These are phyloP conservation scores for Petrophora chlorosata DNA, from an alignment of 2,888 invertebrate genomes.

Conservation along the genomic window DNA sequence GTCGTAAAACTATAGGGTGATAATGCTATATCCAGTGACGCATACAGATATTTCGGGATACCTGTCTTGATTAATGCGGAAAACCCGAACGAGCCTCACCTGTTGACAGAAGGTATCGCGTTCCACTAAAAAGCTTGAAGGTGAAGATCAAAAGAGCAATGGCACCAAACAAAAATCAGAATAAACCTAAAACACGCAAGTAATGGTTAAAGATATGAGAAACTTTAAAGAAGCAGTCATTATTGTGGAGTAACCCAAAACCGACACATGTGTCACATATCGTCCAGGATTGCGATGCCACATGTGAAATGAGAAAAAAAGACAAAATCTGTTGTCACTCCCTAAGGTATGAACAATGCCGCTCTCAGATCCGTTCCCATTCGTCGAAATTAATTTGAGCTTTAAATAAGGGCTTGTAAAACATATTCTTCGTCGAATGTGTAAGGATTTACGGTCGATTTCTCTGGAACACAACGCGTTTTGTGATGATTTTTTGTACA, in stretches of 20 bases:
- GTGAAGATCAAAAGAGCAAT: slow-evolving; percentile 74
- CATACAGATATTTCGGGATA: slow-evolving; percentile 33
- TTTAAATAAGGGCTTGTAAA: slow-evolving; percentile 46
- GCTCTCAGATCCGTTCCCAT: slow-evolving; percentile 50
- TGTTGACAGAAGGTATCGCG: slow-evolving; percentile 59
- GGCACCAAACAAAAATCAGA: slow-evolving; percentile 58
- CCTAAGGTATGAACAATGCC: slow-evolving; percentile 80
- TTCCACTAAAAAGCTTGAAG: slow-evolving; percentile 62
- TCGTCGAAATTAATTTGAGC: slow-evolving; percentile 51
- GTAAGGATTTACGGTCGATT: slow-evolving; percentile 64
- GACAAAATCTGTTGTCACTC: slow-evolving; percentile 81
- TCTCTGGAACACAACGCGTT: slow-evolving; percentile 64
- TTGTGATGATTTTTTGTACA: slow-evolving; percentile 76
- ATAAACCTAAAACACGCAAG: slow-evolving; percentile 59
- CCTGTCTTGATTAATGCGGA: slow-evolving; percentile 35
- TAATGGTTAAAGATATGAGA: slow-evolving; percentile 70
- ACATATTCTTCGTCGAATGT: slow-evolving; percentile 44
- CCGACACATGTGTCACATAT: slow-evolving; percentile 82
- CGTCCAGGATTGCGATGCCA: slow-evolving; percentile 82
- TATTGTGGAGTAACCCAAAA: slow-evolving; percentile 79
- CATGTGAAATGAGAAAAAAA: slow-evolving; percentile 79
- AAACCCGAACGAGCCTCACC: slow-evolving; percentile 56
- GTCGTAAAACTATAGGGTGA: slow-evolving; percentile 48
- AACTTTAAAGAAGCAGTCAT: slow-evolving; percentile 77
- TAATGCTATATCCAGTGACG: slow-evolving; percentile 39